These are phyloP conservation scores for Petrocephalus sullivani DNA, from an alignment of 2,797 vertebrate species.

Conservation along the genomic window DNA sequence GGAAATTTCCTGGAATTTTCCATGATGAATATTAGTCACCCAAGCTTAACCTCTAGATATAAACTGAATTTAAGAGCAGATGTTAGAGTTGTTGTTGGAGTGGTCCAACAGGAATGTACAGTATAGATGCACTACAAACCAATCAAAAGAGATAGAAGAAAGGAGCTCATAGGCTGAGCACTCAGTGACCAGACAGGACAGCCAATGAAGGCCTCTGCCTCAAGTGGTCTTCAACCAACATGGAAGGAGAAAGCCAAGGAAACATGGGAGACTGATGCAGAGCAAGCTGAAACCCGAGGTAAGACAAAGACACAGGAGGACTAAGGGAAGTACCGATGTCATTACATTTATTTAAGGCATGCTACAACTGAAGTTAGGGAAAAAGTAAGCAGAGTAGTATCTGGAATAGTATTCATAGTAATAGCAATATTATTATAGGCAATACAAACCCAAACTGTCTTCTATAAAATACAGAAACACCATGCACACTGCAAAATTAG, in stretches of 20 bases:
- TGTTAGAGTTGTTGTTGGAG: not conserved
- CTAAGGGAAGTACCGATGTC: conserved; percentile 61
- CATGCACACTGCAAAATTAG: conserved; percentile 69
- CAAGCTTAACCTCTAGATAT: not conserved
- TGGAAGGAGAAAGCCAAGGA: not conserved
- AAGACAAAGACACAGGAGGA: conserved; percentile 66
- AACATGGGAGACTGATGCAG: conserved; percentile 22
- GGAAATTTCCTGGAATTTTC: not conserved
- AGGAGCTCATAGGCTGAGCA: not conserved
- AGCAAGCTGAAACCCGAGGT: conserved; percentile 43
- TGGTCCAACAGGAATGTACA: not conserved
- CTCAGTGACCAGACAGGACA: not conserved
- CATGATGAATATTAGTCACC: not conserved
- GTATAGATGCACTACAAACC: not conserved
- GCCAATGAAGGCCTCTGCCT: not conserved
- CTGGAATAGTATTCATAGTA: conserved; percentile 46
- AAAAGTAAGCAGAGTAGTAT: conserved; percentile 59
- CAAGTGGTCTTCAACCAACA: not conserved
- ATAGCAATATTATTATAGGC: conserved; percentile 48
- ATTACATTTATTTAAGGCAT: conserved; percentile 78
- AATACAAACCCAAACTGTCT: conserved; percentile 58
- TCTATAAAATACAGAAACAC: conserved; percentile 62
- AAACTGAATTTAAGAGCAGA: not conserved
- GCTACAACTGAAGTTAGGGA: conserved; percentile 71
- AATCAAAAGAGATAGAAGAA: not conserved